Evolutionary conservation across 2,113 vertebrate species (phyloP).

Genomic region (Canis aureus): DNA sequence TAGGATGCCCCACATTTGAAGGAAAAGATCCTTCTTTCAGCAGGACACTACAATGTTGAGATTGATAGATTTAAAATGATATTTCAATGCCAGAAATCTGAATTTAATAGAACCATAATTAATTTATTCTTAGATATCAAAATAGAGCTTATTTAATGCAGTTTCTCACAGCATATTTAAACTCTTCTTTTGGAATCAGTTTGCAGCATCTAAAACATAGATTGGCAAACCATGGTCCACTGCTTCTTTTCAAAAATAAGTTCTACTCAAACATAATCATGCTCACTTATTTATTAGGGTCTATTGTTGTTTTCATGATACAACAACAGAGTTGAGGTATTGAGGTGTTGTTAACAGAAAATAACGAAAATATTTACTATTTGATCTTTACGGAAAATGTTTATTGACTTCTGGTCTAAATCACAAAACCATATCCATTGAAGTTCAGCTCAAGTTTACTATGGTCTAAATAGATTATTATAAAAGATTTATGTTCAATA

Average conservation of each 20-base stretch:
- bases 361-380: not conserved
- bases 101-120: conserved; percentile 20
- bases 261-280: not conserved
- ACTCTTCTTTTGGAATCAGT: not conserved
- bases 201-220: not conserved
- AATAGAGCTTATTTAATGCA: not conserved
- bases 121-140: not conserved
- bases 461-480: not conserved
- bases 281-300: not conserved
- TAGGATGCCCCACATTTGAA: not conserved
- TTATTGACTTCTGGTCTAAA: not conserved
- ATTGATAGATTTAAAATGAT: not conserved
- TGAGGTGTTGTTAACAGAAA: not conserved
- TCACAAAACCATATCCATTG: not conserved
- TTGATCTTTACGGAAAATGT: not conserved
- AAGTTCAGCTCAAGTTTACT: not conserved
- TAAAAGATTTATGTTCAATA: not conserved
- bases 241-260: not conserved
- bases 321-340: not conserved
- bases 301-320: not conserved
- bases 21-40: not conserved
- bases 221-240: not conserved
- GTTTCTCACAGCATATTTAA: not conserved
- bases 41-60: not conserved
- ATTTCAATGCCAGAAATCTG: not conserved